Conservation (phyloP, 30 jellyfish, hydroid and myxozoan species). For the Pelagia noctiluca region DNA sequence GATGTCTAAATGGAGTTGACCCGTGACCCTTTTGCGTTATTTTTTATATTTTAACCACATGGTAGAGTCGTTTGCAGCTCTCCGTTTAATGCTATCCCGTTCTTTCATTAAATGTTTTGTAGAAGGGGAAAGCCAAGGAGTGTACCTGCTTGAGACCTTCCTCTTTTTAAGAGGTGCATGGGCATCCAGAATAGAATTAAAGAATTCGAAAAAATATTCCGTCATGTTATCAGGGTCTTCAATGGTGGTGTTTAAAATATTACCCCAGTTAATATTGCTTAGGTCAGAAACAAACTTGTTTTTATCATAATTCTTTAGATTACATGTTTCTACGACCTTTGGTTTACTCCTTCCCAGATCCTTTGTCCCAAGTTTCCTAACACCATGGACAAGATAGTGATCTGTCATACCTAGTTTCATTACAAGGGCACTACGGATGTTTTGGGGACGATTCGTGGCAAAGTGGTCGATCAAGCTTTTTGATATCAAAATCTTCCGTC, state of each 20-base stretch:
- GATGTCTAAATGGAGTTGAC: too few relatives aligned
- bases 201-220: too few relatives aligned
- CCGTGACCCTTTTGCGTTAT: too few relatives aligned
- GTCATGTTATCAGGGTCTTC: neutral
- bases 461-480: neutral
- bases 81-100: neutral
- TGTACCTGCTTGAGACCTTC: neutral
- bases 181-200: neutral
- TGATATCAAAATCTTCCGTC: neutral
- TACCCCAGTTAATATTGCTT: slow-evolving; percentile 31
- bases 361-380: slow-evolving; percentile 23
- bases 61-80: neutral
- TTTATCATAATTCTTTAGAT: slow-evolving; percentile 36
- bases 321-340: slow-evolving; percentile 21
- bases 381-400: neutral
- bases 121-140: neutral
- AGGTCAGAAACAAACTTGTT: slow-evolving; percentile 14
- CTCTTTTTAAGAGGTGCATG: neutral
- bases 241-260: neutral
- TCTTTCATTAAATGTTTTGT: neutral
- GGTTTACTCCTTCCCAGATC: slow-evolving; percentile 1
- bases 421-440: neutral
- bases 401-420: neutral
- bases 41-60: too few relatives aligned
- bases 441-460: neutral